These are phyloP conservation scores for Sparidentex hasta DNA, from an alignment of 2,797 vertebrate species.

Conservation along the genomic window DNA sequence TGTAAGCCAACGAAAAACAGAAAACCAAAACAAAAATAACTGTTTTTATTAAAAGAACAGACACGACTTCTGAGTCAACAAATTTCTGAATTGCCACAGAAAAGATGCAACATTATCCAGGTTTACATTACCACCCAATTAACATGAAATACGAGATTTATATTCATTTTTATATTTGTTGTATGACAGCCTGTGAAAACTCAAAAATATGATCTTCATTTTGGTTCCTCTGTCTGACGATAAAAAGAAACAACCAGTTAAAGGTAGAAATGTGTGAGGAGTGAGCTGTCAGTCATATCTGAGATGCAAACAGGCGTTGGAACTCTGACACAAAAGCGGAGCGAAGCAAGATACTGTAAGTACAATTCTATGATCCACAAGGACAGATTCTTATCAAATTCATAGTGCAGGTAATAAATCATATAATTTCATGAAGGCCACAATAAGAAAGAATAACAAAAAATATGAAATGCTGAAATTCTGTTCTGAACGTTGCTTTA, in stretches of 20 bases:
- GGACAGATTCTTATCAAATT: conserved; percentile 20
- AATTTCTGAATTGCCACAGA: neutral
- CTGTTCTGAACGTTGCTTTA: neutral
- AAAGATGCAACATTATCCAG: neutral
- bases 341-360: neutral
- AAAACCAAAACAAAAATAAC: neutral
- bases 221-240: no score
- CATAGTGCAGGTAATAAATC: conserved; percentile 5
- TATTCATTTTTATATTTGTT: neutral
- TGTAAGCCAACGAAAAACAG: neutral
- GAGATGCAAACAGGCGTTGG: no score
- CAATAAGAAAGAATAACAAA: neutral
- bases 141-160: neutral
- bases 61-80: no score
- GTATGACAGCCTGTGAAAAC: neutral
- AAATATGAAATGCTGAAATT: conserved; percentile 11
- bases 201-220: no score
- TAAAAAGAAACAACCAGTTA: no score
- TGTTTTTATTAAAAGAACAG: no score
- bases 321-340: no score
- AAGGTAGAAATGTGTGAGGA: no score
- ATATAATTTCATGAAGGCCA: conserved; percentile 33
- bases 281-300: no score
- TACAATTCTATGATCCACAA: neutral
- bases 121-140: no score